Evolutionary conservation across 2,797 vertebrate genomes (phyloP).

Genomic region (Artibeus lituratus): DNA sequence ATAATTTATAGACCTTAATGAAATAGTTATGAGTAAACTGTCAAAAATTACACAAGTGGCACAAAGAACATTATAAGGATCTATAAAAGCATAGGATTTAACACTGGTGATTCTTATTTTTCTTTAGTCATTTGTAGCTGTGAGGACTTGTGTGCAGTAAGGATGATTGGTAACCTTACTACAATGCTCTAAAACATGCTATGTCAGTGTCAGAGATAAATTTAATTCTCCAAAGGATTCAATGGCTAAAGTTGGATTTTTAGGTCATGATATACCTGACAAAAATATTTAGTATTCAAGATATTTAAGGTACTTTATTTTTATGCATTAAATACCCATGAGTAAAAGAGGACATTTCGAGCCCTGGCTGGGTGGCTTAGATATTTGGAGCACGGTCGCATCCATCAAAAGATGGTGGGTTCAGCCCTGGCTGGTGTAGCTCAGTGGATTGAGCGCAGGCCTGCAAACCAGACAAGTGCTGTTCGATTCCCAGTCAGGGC

Average conservation of each 20-base stretch:
- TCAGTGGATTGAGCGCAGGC: too few species aligned
- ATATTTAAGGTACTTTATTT: slow-evolving; percentile 15
- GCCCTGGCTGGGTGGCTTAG: too few species aligned
- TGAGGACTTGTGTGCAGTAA: slow-evolving; percentile 26
- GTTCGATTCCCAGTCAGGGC: too few species aligned
- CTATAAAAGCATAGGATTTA: background rate
- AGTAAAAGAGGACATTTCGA: too few species aligned
- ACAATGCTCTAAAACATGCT: slow-evolving; percentile 33
- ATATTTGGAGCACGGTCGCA: too few species aligned
- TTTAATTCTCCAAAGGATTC: slow-evolving; percentile 18
- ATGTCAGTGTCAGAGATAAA: background rate
- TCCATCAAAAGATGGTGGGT: too few species aligned
- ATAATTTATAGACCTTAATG: background rate
- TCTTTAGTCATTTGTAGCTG: slow-evolving; percentile 11
- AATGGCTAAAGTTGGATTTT: slow-evolving; percentile 13
- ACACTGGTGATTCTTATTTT: slow-evolving; percentile 18
- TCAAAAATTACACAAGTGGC: background rate
- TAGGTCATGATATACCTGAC: background rate
- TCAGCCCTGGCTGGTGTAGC: too few species aligned
- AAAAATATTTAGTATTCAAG: slow-evolving; percentile 30
- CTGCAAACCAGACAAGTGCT: too few species aligned
- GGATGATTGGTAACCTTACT: background rate
- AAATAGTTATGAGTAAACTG: background rate
- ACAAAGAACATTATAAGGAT: background rate
- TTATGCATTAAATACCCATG: background rate